These are phyloP conservation scores for Theodoxus fluviatilis DNA, from an alignment of 2,888 invertebrate genomes.

Conservation along the genomic window DNA sequence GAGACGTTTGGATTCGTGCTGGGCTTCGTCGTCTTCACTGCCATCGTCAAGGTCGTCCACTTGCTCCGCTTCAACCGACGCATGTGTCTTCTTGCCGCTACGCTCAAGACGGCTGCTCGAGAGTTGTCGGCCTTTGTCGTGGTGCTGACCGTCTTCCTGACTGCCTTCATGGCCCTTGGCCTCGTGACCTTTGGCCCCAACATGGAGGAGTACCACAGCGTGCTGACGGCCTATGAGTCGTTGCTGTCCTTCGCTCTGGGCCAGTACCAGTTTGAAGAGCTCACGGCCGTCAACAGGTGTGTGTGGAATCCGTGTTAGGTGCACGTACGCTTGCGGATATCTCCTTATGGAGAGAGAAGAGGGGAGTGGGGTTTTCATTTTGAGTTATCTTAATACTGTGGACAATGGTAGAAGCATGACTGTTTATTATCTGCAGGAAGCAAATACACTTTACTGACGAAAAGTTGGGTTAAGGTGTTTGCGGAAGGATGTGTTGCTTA, in stretches of 20 bases:
- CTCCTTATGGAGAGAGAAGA: too few relatives aligned
- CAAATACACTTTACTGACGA: too few relatives aligned
- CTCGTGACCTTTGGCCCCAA: constrained; percentile 46
- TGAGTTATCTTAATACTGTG: too few relatives aligned
- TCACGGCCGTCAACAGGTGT: constrained; percentile 32
- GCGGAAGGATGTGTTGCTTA: too few relatives aligned
- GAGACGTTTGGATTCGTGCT: constrained; percentile 44
- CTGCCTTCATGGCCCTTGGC: constrained; percentile 54
- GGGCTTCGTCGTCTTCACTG: constrained; percentile 59
- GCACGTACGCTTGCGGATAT: too few relatives aligned
- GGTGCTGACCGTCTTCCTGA: constrained; percentile 56
- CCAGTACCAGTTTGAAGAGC: constrained; percentile 34
- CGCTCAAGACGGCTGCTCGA: constrained; percentile 55
- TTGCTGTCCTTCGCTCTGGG: constrained; percentile 43
- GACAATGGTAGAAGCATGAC: too few relatives aligned
- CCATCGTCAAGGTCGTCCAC: constrained; percentile 65
- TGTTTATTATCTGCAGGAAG: too few relatives aligned
- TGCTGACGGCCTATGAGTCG: constrained; percentile 42
- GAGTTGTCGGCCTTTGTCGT: constrained; percentile 63
- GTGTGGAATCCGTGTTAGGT: neutral
- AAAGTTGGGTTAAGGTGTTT: too few relatives aligned
- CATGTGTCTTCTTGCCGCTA: constrained; percentile 63
- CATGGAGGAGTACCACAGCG: constrained; percentile 37
- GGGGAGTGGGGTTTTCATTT: too few relatives aligned
- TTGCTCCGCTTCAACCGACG: constrained; percentile 66